Evolutionary conservation across 2,113 vertebrate species (phyloP), one percentile per base, ranked within the genome.

Genomic region (Nicator chloris): DNA sequence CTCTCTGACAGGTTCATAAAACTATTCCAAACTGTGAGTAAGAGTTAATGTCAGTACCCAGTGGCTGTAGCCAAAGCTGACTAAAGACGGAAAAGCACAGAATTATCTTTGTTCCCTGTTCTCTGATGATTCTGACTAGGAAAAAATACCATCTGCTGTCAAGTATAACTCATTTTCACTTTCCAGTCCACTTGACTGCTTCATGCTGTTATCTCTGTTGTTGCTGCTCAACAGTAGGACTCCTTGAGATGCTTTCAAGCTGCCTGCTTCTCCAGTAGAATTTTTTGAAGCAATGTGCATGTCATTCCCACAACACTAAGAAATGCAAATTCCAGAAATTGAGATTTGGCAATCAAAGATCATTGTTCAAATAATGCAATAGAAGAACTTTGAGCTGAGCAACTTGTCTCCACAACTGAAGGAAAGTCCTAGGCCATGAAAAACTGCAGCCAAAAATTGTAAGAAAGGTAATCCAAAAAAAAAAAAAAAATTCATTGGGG

Each of bases 121-220:
- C 47, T 89, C 28, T 35, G 28, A 11, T 57, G 51, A 91, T 61
- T 79, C 42, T 90, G 70, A 54, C 61, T 40, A 69, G 50, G 26
- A 88, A 95, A 95, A 82, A 89, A 80, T 8, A 80, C 42, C 39
- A 69, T 76, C 63, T 94, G 42, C 50, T 90, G 39, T 80, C 70
- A 91, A 90, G 21, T 30, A 7, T 57, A 92, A 87, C 57, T 76
- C 16, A 54, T 85, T 95, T 94, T 87, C 82, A 85, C 59, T 92
- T 96, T 93, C 59, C 66, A 92, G 68, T 93, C 63, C 66, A 77
- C 61, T 87, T 95, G 50, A 80, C 47, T 73, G 37, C 33, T 94
- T 95, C 94, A 83, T 0, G 1, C 59, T 90, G 66, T 57, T 94
- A 42, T 76, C 71, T 80, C 37, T 91, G 59, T 59, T 84, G 59